Evolutionary conservation across 1,140 invertebrate genomes (phyloP).

Genomic region (Drosophila ficusphila): DNA sequence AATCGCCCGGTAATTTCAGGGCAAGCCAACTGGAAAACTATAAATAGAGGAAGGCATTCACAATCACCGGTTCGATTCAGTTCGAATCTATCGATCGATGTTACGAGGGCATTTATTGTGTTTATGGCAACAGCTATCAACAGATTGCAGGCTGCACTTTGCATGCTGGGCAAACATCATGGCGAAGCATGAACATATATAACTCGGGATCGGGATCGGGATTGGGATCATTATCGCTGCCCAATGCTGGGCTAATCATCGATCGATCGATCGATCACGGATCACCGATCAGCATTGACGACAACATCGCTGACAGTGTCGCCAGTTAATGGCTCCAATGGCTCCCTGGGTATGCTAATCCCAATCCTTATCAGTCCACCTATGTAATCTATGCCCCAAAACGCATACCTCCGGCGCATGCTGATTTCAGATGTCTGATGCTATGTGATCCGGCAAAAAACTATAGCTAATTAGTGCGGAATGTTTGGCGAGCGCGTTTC

Average conservation of each 20-base stretch:
- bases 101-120: constrained; percentile 48
- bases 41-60: constrained; percentile 41
- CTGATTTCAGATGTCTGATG: constrained; percentile 24
- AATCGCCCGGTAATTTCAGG: constrained; percentile 36
- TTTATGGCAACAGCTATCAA: constrained; percentile 29
- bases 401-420: constrained; percentile 39
- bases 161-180: constrained; percentile 42
- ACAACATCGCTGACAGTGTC: constrained; percentile 40
- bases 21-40: constrained; percentile 29
- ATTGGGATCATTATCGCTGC: constrained; percentile 8
- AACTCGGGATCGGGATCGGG: background rate
- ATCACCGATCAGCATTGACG: constrained; percentile 37
- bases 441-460: constrained; percentile 6
- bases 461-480: constrained; percentile 33
- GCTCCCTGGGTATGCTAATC: constrained; percentile 29
- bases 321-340: constrained; percentile 36
- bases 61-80: constrained; percentile 1
- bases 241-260: constrained; percentile 28
- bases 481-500: constrained; percentile 39
- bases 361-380: constrained; percentile 30
- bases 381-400: constrained; percentile 44
- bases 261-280: constrained; percentile 10
- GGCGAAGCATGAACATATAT: constrained; percentile 35
- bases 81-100: constrained; percentile 26
- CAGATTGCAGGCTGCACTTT: constrained; percentile 34